A percentile compares a stretch with the other conserved stretches of the same genome.
Conservation (phyloP, 2,888 invertebrate genomes). For the Diarsia rubi region DNA sequence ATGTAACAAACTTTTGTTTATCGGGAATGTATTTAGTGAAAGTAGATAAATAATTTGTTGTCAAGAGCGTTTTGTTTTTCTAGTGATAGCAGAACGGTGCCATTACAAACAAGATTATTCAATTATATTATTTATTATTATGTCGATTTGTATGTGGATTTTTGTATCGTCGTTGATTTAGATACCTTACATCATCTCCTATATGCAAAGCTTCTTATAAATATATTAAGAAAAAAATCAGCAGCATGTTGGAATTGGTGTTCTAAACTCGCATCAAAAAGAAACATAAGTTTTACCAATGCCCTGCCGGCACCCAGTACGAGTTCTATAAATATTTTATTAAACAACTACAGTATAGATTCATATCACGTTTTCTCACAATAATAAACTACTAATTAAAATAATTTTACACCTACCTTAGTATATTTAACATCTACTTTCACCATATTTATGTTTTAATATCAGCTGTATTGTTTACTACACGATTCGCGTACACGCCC, state of each 20-base stretch:
- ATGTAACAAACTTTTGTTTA: constrained; percentile 20
- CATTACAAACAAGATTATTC: constrained; percentile 20
- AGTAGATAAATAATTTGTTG: constrained; percentile 19
- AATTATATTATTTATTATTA: neutral
- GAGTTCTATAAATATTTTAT: constrained; percentile 21
- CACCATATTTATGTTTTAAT: constrained; percentile 80
- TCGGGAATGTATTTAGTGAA: constrained; percentile 23
- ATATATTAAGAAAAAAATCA: neutral
- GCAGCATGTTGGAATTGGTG: neutral
- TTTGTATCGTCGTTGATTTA: neutral
- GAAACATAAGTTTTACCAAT: neutral
- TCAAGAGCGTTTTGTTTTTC: constrained; percentile 47
- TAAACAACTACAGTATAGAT: neutral
- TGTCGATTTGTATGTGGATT: neutral
- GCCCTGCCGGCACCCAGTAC: neutral
- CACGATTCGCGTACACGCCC: constrained; percentile 34
- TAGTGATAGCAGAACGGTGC: constrained; percentile 33
- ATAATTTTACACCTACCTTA: constrained; percentile 79
- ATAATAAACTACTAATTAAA: neutral
- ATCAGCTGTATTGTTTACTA: constrained; percentile 9
- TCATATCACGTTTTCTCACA: neutral
- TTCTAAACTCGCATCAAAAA: neutral
- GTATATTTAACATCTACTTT: constrained; percentile 89
- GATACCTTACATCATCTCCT: neutral
- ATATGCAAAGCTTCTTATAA: neutral